Conservation (phyloP, 1,140 invertebrate species). For the Piezodorus guildinii region DNA sequence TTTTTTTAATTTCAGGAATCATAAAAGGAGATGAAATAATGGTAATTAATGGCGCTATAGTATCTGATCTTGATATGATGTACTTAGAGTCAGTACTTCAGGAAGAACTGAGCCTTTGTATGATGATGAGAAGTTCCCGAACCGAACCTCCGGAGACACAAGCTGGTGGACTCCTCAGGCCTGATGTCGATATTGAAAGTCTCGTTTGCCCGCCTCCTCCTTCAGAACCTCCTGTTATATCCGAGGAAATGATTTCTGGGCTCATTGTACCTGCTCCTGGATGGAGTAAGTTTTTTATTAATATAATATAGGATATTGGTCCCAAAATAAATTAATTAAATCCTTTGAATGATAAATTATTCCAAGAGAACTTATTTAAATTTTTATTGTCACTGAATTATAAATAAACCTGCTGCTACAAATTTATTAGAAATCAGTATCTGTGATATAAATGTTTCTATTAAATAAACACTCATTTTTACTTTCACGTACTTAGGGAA, state of each 20-base stretch:
- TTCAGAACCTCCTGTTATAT: conserved; percentile 79
- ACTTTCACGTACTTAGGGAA: no score
- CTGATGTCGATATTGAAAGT: conserved; percentile 89
- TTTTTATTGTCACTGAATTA: no score
- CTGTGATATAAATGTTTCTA: no score
- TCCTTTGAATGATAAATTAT: no score
- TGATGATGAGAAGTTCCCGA: conserved; percentile 94
- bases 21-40: conserved; percentile 96
- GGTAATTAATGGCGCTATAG: conserved; percentile 95
- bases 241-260: conserved; percentile 89
- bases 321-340: no score
- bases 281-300: conserved; percentile 56
- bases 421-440: no score
- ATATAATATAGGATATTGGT: no score
- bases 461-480: no score
- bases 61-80: conserved; percentile 98
- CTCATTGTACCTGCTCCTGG: conserved; percentile 90
- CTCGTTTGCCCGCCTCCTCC: conserved; percentile 92
- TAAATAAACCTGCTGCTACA: no score
- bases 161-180: conserved; percentile 59
- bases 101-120: conserved; percentile 87
- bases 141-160: conserved; percentile 75
- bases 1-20: conserved; percentile 54
- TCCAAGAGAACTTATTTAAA: no score
- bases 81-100: conserved; percentile 91